These are phyloP conservation scores for Lophius piscatorius DNA, from an alignment of 2,113 vertebrate species.

Conservation along the genomic window DNA sequence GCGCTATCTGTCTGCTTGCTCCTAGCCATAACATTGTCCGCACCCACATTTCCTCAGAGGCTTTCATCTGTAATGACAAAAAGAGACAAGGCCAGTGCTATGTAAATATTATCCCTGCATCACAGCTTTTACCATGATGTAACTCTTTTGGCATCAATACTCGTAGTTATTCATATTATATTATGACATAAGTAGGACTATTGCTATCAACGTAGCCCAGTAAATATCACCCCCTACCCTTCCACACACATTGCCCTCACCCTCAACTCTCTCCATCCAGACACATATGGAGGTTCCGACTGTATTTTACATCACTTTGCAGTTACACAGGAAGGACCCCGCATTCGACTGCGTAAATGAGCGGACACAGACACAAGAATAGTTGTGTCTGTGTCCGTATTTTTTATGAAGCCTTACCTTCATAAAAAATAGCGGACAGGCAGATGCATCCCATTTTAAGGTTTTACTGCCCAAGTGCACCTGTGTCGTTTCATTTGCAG, in stretches of 20 bases:
- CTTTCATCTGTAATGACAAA: slow-evolving; percentile 33
- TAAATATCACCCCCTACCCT: neutral
- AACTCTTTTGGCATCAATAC: slow-evolving; percentile 8
- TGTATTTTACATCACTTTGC: slow-evolving; percentile 20
- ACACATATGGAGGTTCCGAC: slow-evolving; percentile 11
- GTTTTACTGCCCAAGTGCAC: slow-evolving; percentile 13
- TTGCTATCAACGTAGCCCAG: neutral
- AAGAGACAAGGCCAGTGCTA: slow-evolving; percentile 10
- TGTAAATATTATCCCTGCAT: slow-evolving; percentile 25
- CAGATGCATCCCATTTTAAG: slow-evolving; percentile 26
- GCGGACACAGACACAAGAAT: slow-evolving; percentile 21
- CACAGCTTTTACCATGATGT: slow-evolving; percentile 23
- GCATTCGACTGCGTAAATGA: slow-evolving; percentile 41
- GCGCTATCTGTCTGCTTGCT: slow-evolving; percentile 37
- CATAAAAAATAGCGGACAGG: slow-evolving; percentile 21
- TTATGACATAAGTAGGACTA: neutral
- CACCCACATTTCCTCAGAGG: slow-evolving; percentile 23
- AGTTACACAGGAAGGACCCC: slow-evolving; percentile 26
- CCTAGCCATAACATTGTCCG: slow-evolving; percentile 49
- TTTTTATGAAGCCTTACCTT: slow-evolving; percentile 36
- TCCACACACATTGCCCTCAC: neutral
- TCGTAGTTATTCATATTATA: slow-evolving; percentile 13
- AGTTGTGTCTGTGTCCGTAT: too few relatives aligned
- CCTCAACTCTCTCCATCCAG: slow-evolving; percentile 2
- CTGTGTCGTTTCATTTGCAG: slow-evolving; percentile 18